These are phyloP conservation scores for Sialia sialis DNA, from an alignment of 2,113 vertebrate species.

Conservation along the genomic window DNA sequence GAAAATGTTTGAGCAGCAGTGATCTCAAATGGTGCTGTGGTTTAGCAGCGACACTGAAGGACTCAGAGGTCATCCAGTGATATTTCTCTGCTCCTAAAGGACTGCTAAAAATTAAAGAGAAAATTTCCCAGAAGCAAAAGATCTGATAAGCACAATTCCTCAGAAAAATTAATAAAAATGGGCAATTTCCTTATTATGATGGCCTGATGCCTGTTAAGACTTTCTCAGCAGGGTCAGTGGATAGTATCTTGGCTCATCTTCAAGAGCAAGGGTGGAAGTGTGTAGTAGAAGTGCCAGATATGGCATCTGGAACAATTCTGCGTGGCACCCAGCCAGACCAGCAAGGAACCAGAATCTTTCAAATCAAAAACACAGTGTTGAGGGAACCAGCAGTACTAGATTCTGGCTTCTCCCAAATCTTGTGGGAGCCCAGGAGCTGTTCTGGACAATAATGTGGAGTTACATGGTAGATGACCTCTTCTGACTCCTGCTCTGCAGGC, in stretches of 20 bases:
- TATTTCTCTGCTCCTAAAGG: not conserved
- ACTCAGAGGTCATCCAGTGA: not conserved
- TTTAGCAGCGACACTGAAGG: not conserved
- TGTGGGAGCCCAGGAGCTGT: not conserved
- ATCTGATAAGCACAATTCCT: not conserved
- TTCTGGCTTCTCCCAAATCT: not conserved
- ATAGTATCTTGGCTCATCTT: not conserved
- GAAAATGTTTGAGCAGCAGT: not conserved
- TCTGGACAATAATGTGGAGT: not conserved
- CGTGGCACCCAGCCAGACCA: not conserved
- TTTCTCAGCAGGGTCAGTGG: not conserved
- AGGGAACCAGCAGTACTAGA: rapidly evolving
- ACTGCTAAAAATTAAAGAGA: not conserved
- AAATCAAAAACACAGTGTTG: rapidly evolving
- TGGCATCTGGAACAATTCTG: not conserved
- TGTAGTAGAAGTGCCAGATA: not conserved
- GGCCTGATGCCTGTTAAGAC: not conserved
- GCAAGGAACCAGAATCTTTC: not conserved
- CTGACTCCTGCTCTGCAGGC: not conserved
- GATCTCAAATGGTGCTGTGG: not conserved
- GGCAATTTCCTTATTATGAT: not conserved
- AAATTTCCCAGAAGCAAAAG: not conserved
- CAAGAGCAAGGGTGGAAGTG: not conserved
- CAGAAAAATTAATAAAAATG: not conserved
- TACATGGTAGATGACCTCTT: not conserved